Evolutionary conservation across 2,888 invertebrate genomes (phyloP), one percentile per base, ranked within the genome.

Genomic region (Deilephila porcellus): DNA sequence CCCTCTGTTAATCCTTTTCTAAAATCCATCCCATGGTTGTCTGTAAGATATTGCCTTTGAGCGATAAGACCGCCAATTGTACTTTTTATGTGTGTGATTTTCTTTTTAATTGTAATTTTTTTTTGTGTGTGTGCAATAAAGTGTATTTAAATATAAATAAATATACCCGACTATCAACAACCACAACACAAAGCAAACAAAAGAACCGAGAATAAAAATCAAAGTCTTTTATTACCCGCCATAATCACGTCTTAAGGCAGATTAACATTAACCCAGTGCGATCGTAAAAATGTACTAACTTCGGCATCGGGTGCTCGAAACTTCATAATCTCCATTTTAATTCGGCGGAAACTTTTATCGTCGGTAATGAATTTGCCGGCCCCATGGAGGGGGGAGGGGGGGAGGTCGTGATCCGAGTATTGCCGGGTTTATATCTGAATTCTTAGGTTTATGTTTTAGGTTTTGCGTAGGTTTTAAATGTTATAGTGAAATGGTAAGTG

Each of bases 301-400:
- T 74, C 82, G 85, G 82, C 85, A 83, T 70, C 76, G 79, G 76
- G 80, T 81, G 79, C 80, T 82, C 76, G 76, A 78, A 86, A 87
- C 80, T 88, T 86, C 82, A 85, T 88, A 88, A 88, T 87, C 88
- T 87, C 85, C 84, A 82, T 88, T 89, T 88, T 90, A 89, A 90
- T 89, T 88, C 85, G 82, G 79, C 79, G 75, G 75, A 75, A 88
- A 88, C 86, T 90, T 89, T 90, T 88, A 89, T 87, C 86, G 85
- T 76, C 80, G 76, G 82, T 87, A 88, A 90, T 90, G 88, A 90
- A 89, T 89, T 89, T 87, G 87, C 89, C 88, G 88, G 88, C 89
- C 89, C 87, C 80, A 78, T 70, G 76, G 85, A 85, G 74, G 72
- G 79, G 82, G 79, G 83, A 82, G 86, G 85, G 74, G 72, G 80